Evolutionary conservation across 1,140 invertebrate genomes (phyloP).

Genomic region (Drosophila bocqueti): DNA sequence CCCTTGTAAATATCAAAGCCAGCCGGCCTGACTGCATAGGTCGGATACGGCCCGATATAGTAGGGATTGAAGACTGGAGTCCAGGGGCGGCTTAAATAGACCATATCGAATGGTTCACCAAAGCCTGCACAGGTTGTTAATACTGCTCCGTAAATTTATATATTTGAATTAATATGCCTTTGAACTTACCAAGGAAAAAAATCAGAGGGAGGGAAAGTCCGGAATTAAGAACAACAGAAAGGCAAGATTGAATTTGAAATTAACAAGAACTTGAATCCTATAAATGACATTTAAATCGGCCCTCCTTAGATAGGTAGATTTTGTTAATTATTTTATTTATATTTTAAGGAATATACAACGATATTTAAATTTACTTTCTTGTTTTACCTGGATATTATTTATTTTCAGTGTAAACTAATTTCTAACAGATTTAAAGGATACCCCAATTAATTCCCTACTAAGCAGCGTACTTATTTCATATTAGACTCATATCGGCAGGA

Average conservation of each 20-base stretch:
- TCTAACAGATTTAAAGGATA: not conserved
- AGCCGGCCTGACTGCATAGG: conserved; percentile 31
- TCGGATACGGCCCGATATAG: conserved; percentile 59
- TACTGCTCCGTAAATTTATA: not conserved
- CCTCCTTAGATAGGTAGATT: not conserved
- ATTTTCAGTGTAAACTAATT: not conserved
- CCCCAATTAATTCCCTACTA: not conserved
- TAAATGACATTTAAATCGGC: not conserved
- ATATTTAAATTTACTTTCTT: not conserved
- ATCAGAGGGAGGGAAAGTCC: not conserved
- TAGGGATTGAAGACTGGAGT: conserved; percentile 47
- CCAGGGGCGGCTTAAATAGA: not conserved
- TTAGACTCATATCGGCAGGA: not conserved
- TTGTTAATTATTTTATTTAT: not conserved
- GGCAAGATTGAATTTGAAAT: not conserved
- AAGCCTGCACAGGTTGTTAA: not conserved
- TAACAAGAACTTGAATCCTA: not conserved
- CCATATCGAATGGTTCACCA: conserved; percentile 32
- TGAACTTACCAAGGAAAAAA: conserved; percentile 3
- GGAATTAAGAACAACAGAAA: not conserved
- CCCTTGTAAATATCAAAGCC: conserved; percentile 50
- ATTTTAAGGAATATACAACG: not conserved
- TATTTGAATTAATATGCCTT: too few relatives aligned
- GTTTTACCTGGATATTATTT: not conserved
- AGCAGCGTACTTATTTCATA: conserved; percentile 2